phyloP scores from a whole-genome alignment of 1,140 invertebrate genomes.

The Semibalanus balanoides region DNA sequence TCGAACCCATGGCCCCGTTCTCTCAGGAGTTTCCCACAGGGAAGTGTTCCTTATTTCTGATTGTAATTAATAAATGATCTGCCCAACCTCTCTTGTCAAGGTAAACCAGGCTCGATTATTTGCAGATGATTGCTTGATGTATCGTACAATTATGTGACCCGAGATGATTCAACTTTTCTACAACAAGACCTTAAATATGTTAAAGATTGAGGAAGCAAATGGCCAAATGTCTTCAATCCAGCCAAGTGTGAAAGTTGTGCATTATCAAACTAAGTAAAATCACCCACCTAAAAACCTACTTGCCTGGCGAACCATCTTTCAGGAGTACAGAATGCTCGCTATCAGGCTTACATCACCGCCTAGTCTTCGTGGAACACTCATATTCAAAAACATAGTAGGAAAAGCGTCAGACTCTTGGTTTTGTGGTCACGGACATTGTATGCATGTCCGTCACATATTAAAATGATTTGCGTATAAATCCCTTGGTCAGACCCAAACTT shows the following conservation, averaged over 20 bases:
- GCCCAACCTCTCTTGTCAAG: not conserved
- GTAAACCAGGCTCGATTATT: not conserved
- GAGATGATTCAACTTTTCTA: not conserved
- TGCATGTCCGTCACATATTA: not conserved
- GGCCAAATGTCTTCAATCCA: not conserved
- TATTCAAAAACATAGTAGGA: not conserved
- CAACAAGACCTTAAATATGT: not conserved
- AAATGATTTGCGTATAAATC: not conserved
- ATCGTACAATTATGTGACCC: not conserved
- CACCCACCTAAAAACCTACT: not conserved
- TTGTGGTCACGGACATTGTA: not conserved
- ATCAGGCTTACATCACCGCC: not conserved
- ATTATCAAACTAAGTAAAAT: not conserved
- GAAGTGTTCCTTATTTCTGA: slow-evolving; percentile 1
- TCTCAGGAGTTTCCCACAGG: slow-evolving; percentile 8
- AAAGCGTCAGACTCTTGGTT: not conserved
- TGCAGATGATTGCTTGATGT: not conserved
- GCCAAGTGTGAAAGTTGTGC: not conserved
- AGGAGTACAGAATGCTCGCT: not conserved
- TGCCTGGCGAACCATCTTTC: not conserved
- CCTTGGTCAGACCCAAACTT: not conserved
- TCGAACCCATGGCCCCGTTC: not conserved
- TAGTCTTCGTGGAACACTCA: not conserved
- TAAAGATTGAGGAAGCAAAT: not conserved
- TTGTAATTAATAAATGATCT: not conserved